A percentile compares a stretch with the other conserved stretches of the same genome.
These are phyloP conservation scores for Paratrypauchen microcephalus DNA, from an alignment of 2,797 vertebrate species.

Conservation along the genomic window DNA sequence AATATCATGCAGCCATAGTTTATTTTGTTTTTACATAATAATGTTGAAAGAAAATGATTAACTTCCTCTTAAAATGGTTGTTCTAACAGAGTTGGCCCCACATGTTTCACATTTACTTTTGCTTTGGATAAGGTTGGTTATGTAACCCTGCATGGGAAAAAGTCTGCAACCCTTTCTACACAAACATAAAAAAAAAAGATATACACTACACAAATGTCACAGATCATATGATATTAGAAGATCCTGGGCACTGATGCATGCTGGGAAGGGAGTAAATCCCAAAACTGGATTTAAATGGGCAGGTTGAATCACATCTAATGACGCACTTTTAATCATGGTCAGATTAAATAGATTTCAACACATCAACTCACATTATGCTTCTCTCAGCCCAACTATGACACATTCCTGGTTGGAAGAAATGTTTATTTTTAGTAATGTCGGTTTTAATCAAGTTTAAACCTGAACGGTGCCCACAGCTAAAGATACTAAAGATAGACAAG, in stretches of 20 bases:
- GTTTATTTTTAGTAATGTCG: not conserved
- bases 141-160: not conserved
- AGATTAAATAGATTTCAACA: conserved; percentile 12
- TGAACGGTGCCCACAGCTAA: not conserved
- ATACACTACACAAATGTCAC: not conserved
- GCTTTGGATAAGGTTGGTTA: not conserved
- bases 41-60: not conserved
- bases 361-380: not conserved
- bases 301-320: conserved; percentile 2
- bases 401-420: not conserved
- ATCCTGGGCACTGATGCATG: not conserved
- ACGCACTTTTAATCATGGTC: conserved; percentile 3
- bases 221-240: not conserved
- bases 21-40: too few species aligned
- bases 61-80: not conserved
- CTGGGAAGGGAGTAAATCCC: not conserved
- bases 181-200: not conserved
- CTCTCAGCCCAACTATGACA: not conserved
- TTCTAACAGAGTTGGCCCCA: not conserved
- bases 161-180: not conserved
- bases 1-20: too few species aligned
- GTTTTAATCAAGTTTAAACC: not conserved
- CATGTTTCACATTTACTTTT: not conserved
- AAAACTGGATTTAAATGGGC: conserved; percentile 3
- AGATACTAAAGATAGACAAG: not conserved